These are phyloP conservation scores for Diceros bicornis DNA, from an alignment of 2,797 vertebrate species.

Conservation along the genomic window DNA sequence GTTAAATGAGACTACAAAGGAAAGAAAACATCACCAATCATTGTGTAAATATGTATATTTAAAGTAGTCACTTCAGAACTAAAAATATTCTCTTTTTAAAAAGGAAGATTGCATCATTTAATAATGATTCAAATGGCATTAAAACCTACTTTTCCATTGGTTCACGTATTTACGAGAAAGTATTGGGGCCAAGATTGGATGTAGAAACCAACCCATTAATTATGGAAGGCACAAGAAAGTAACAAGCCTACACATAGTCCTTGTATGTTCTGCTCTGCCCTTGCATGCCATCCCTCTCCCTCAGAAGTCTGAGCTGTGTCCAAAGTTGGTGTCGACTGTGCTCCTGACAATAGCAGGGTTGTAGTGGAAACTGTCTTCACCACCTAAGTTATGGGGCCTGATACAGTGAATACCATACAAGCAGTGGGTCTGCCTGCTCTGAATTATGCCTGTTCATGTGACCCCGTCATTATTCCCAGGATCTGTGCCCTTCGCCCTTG, in stretches of 20 bases:
- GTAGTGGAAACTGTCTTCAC: slow-evolving; percentile 62
- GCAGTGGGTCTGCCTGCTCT: slow-evolving; percentile 6
- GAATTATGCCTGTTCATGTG: slow-evolving; percentile 68
- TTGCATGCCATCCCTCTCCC: not conserved
- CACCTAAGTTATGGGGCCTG: slow-evolving; percentile 73
- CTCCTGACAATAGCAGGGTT: slow-evolving; percentile 71
- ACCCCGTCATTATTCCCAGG: slow-evolving; percentile 75
- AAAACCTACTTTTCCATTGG: slow-evolving; percentile 9
- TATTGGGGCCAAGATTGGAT: not conserved
- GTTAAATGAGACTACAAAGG: slow-evolving; percentile 45
- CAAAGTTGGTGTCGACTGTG: not conserved
- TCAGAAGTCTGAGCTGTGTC: not conserved
- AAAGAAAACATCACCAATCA: not conserved
- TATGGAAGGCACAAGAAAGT: slow-evolving; percentile 37
- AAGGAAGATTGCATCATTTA: not conserved
- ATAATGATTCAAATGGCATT: not conserved
- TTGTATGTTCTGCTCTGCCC: not conserved
- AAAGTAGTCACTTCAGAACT: slow-evolving; percentile 18
- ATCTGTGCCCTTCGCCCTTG: slow-evolving; percentile 75
- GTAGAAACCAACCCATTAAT: not conserved
- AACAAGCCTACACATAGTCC: slow-evolving; percentile 42
- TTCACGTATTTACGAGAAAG: slow-evolving; percentile 48
- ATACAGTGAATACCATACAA: slow-evolving; percentile 60
- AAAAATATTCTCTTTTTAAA: slow-evolving; percentile 28
- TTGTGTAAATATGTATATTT: not conserved